A percentile compares a stretch with the other conserved stretches of the same genome.
Conservation (phyloP, 2,113 vertebrate species). For the Equus przewalskii region DNA sequence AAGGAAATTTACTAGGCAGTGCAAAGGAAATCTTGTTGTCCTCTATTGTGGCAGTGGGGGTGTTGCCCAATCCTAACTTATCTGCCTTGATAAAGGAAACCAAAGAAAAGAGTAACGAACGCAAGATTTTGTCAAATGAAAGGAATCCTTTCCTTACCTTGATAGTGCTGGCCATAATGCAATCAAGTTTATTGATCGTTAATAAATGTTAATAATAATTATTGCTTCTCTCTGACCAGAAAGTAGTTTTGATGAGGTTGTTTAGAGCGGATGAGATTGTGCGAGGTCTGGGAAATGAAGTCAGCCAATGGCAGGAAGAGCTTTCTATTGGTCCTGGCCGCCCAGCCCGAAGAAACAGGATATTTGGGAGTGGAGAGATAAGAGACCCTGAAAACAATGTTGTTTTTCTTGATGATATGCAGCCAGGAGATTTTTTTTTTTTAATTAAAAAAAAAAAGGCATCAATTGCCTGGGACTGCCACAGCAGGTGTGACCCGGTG, state of each 20-base stretch:
- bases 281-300: constrained; percentile 98
- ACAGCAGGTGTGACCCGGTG: constrained; percentile 89
- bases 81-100: constrained; percentile 90
- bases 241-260: constrained; percentile 93
- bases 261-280: constrained; percentile 98
- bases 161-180: constrained; percentile 95
- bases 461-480: constrained; percentile 85
- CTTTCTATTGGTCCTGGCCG: constrained; percentile 96
- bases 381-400: constrained; percentile 96
- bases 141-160: constrained; percentile 92
- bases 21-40: constrained; percentile 95
- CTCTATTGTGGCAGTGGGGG: constrained; percentile 93
- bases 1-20: constrained; percentile 95
- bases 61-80: constrained; percentile 93
- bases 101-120: constrained; percentile 78
- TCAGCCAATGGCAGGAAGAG: constrained; percentile 97
- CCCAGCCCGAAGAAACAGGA: constrained; percentile 96
- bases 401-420: constrained; percentile 95
- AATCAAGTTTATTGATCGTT: constrained; percentile 91
- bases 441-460: constrained; percentile 77
- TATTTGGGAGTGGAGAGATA: constrained; percentile 97
- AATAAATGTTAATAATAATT: constrained; percentile 93
- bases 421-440: constrained; percentile 87
- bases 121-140: constrained; percentile 69
- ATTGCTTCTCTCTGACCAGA: constrained; percentile 93